Conservation (phyloP, 2,797 vertebrate species). For the Hydrocynus forskahlii region DNA sequence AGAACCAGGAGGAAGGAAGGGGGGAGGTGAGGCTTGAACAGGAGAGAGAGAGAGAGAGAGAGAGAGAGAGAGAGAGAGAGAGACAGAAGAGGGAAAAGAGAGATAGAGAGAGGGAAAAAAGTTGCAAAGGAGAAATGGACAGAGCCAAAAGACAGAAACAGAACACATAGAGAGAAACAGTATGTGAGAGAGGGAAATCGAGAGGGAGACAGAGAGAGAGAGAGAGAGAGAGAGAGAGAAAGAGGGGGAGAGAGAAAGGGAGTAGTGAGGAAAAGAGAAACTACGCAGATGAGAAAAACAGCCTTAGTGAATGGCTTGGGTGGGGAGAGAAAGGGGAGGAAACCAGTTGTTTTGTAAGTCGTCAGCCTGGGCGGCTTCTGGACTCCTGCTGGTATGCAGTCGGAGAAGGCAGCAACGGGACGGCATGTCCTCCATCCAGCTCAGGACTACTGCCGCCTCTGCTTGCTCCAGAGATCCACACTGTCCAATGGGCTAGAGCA, state of each 20-base stretch:
- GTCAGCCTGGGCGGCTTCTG: slow-evolving; percentile 63
- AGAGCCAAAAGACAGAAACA: slow-evolving; percentile 52
- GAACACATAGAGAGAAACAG: slow-evolving; percentile 59
- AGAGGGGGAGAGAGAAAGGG: slow-evolving; percentile 72
- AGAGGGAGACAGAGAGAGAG: slow-evolving; percentile 11
- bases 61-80: neutral
- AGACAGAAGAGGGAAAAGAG: neutral
- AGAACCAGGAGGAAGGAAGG: slow-evolving; percentile 69
- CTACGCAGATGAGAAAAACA: slow-evolving; percentile 81
- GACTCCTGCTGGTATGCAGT: slow-evolving; percentile 76
- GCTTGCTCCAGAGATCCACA: slow-evolving; percentile 48
- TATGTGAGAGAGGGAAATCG: slow-evolving; percentile 55
- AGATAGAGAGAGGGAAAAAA: slow-evolving; percentile 57
- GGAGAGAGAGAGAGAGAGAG: neutral
- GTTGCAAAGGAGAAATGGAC: slow-evolving; percentile 64
- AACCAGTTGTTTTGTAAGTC: slow-evolving; percentile 73
- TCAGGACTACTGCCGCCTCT: slow-evolving; percentile 64
- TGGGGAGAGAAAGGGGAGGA: slow-evolving; percentile 68
- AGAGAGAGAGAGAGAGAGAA: slow-evolving; percentile 67
- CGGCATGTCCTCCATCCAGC: slow-evolving; percentile 66
- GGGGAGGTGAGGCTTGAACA: slow-evolving; percentile 46
- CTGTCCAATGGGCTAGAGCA: slow-evolving; percentile 29
- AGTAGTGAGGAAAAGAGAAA: slow-evolving; percentile 73
- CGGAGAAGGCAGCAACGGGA: slow-evolving; percentile 71
- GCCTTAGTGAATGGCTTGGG: slow-evolving; percentile 76